Base-by-base conservation (phyloP, 1,140 invertebrate genomes). In the Anastatus disparis region DNA sequence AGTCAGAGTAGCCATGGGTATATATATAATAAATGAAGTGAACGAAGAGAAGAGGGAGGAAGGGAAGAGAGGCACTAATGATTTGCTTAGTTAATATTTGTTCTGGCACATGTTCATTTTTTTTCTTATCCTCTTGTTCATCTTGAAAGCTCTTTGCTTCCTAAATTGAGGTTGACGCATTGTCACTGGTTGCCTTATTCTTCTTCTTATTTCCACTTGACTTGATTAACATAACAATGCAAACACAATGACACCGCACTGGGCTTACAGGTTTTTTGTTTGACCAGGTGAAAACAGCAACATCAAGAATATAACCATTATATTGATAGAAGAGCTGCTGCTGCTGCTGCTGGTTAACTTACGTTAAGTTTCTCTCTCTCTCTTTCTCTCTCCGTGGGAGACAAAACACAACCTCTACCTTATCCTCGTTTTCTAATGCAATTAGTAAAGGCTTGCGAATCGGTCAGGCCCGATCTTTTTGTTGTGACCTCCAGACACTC, bases 171-270 rank as follows among this genome's bases (percentile, higher is more conserved):
- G 81, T 82, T 84, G 83, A 81, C 79, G 79, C 74, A 85, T 85
- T 86, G 82, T 84, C 81, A 79, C 75, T 81, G 78, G 66, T 73
- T 73, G n/a, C n/a, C n/a, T n/a, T n/a, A n/a, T n/a, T n/a, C n/a
- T n/a, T n/a, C n/a, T n/a, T n/a, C n/a, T n/a, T n/a, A n/a, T n/a
- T n/a, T n/a, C n/a, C 76, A 75, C 78, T 78, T 78, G 59, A 61
- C 62, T n/a, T 79, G 78, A 86, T 86, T 86, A 85, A 82, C 82
- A 85, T 86, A 83, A 85, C 82, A 85, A 86, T 84, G 79, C 82
- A 85, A 85, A 85, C 78, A 85, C 80, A 84, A 85, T 84, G 82
- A 84, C 80, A 78, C 76, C 27, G 50, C 40, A n/a, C n/a, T n/a
- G 50, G 26, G 65, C 69, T 59, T 62, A 72, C 74, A 74, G 76